Evolutionary conservation across 2,113 vertebrate species (phyloP), one percentile per base, ranked within the genome.

Genomic region (Excalfactoria chinensis): DNA sequence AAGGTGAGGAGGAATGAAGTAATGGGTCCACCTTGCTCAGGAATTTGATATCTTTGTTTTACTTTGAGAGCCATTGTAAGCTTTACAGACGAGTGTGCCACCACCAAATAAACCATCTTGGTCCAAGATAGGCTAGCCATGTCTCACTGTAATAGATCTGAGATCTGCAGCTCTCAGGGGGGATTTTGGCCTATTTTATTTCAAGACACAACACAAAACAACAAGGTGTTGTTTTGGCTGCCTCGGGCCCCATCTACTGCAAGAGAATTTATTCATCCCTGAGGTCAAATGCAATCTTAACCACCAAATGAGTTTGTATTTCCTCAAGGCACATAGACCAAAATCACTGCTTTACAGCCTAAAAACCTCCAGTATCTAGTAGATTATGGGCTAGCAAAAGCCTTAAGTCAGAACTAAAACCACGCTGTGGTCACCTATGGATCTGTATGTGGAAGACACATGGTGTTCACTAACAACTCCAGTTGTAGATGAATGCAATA

Each of bases 381-480:
- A 28, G 8, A 28, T 51, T 51, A 51, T 17, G 15, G 15, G 15
- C 51, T 53, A 84, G 69, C 6, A 84, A 62, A 87, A 89, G 2
- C 7, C 1, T 0, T 46, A 77, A 74, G 63, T 44, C 26, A 44
- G 74, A 87, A n/a, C 8, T 74, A 58, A 84, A 86, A 53, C 30
- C 8, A 4, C 8, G 16, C 28, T 0, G 0, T 7, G 14, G 49
- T 37, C 35, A 72, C 25, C 28, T 40, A 9, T 8, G 58, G 44
- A 63, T 62, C 51, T 58, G 1, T 15, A n/a, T 17, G 14, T 11
- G 10, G 43, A 73, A 40, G 22, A 6, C 53, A 14, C 30, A 20
- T 9, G 37, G 53, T 8, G 19, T n/a, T 34, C 28, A 13, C n/a
- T 56, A 16, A 55, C 20, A 81, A 34, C 19, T 53, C 28, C 60